Evolutionary conservation across 2,888 invertebrate species (phyloP).

Genomic region (Plebejus argus): DNA sequence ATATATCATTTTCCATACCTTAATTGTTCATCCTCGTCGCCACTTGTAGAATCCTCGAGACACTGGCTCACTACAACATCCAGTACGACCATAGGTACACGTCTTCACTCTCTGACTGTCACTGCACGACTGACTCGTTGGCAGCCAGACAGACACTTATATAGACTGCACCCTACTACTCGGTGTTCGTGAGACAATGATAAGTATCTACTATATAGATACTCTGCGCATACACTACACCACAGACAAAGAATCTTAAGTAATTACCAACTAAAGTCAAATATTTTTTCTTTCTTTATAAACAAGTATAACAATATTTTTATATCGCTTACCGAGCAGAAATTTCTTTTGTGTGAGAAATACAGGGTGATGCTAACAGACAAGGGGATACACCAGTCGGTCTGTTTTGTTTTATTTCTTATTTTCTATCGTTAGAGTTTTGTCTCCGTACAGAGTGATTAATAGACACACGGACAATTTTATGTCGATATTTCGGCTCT

Average conservation of each 20-base stretch:
- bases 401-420: constrained; percentile 9
- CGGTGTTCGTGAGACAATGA: no score
- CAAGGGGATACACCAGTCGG: not conserved
- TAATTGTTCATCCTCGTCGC: no score
- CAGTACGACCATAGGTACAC: no score
- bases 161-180: no score
- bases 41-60: no score
- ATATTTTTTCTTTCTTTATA: not conserved
- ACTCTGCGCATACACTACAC: no score
- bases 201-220: no score
- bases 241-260: not conserved
- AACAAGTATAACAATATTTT: not conserved
- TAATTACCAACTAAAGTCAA: not conserved
- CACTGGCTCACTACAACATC: no score
- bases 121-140: no score
- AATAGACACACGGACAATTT: not conserved
- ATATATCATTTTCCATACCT: no score
- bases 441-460: not conserved
- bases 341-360: constrained; percentile 16
- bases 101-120: no score
- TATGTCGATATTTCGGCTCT: not conserved
- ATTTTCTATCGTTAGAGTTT: constrained; percentile 7
- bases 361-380: not conserved
- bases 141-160: no score
- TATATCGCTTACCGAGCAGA: not conserved